Percentiles rank a stretch among this genome's conserved stretches.
Evolutionary conservation across 2,797 vertebrate species (phyloP).

Genomic region (Anguilla anguilla): DNA sequence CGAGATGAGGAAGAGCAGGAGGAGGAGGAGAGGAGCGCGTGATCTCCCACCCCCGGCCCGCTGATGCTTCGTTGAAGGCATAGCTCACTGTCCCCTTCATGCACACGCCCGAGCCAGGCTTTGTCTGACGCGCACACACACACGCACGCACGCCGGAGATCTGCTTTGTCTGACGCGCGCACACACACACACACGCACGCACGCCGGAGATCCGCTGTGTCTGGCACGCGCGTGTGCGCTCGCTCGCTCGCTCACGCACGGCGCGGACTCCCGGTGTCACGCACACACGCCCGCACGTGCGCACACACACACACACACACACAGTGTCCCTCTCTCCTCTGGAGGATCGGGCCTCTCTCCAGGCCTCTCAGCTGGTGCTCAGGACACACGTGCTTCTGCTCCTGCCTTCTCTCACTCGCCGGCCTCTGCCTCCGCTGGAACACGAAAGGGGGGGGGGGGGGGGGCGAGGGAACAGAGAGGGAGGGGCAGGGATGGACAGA

Average conservation of each 20-base stretch:
- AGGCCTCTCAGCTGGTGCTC: too few relatives aligned
- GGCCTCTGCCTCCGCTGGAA: not conserved
- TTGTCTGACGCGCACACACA: not conserved
- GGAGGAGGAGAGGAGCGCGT: constrained; percentile 20
- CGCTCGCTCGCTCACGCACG: not conserved
- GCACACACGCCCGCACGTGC: not conserved
- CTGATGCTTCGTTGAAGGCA: constrained; percentile 41
- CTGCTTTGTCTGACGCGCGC: constrained; percentile 1
- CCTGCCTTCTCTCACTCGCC: constrained; percentile 8
- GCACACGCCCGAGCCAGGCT: not conserved
- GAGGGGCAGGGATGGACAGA: not conserved
- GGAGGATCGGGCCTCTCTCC: not conserved
- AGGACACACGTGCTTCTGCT: not conserved
- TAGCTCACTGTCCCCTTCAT: constrained; percentile 43
- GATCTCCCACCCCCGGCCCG: constrained; percentile 32
- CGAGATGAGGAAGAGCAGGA: constrained; percentile 32
- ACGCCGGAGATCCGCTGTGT: not conserved
- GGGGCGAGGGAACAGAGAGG: not conserved
- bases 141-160: not conserved
- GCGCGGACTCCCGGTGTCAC: not conserved
- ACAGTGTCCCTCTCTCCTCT: not conserved
- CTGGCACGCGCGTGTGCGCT: not conserved
- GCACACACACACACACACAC: not conserved
- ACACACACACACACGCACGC: not conserved
- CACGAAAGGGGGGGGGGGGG: not conserved